Conservation (phyloP, 2,888 invertebrate species). For the Eueremaeus valkanovi region DNA sequence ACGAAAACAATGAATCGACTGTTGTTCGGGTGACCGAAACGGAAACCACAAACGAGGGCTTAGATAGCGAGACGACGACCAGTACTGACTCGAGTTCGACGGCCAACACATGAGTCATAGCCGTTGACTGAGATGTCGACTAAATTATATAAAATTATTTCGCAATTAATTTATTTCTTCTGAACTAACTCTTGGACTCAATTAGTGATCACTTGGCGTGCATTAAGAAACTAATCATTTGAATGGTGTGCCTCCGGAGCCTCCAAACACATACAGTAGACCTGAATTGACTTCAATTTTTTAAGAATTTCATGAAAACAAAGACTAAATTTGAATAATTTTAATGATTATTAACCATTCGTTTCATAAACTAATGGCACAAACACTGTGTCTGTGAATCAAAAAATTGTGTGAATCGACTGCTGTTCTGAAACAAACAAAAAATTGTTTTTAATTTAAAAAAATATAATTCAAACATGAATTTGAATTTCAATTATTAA, state of each 20-base stretch:
- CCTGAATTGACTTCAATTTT: neutral
- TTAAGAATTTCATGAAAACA: neutral
- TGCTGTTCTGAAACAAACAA: slow-evolving; percentile 24
- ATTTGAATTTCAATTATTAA: neutral
- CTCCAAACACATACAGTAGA: neutral
- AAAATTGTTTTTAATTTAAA: slow-evolving; percentile 10
- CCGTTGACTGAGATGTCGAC: neutral
- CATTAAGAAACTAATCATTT: slow-evolving; percentile 36
- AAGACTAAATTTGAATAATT: neutral
- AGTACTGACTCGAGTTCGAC: slow-evolving; percentile 22
- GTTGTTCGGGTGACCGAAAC: neutral
- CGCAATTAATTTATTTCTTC: slow-evolving; percentile 26
- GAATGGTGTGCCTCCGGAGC: slow-evolving; percentile 26
- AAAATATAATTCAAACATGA: neutral
- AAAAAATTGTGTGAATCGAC: slow-evolving; percentile 7
- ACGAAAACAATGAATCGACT: neutral
- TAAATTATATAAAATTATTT: neutral
- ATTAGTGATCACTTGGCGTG: slow-evolving; percentile 32
- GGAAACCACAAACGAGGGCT: neutral
- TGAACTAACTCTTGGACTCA: neutral
- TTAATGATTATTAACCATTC: too few relatives aligned
- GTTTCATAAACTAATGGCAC: slow-evolving; percentile 3
- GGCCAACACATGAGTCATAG: slow-evolving; percentile 4
- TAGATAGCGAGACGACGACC: slow-evolving; percentile 7
- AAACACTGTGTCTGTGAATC: slow-evolving; percentile 13